A percentile compares a stretch with the other conserved stretches of the same genome.
Evolutionary conservation across 2,888 invertebrate species (phyloP).

Genomic region (Pecten maximus): DNA sequence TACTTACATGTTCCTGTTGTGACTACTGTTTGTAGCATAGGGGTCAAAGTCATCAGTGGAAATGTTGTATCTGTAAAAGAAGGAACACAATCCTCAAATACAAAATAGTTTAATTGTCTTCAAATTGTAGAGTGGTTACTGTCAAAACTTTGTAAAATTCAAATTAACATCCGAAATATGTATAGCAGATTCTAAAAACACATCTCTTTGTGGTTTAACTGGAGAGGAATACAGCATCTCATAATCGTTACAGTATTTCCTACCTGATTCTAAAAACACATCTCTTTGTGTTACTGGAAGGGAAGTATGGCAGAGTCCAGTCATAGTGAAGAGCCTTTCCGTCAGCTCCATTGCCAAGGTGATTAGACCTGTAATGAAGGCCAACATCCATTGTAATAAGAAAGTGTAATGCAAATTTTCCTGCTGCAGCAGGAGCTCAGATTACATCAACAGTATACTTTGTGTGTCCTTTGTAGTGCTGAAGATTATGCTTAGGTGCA

Average conservation of each 20-base stretch:
- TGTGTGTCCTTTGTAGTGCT: too few species aligned
- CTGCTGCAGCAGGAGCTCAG: too few species aligned
- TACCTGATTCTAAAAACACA: constrained; percentile 81
- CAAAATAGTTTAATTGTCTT: background rate
- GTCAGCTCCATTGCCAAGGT: constrained; percentile 79
- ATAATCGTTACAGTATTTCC: background rate
- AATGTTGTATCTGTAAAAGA: constrained; percentile 79
- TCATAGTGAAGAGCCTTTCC: constrained; percentile 73
- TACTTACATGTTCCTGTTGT: constrained; percentile 75
- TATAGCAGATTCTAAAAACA: too few species aligned
- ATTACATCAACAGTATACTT: too few species aligned
- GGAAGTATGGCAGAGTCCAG: constrained; percentile 82
- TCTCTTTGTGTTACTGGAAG: constrained; percentile 76
- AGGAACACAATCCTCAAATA: background rate
- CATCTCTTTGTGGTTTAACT: too few species aligned
- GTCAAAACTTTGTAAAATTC: background rate
- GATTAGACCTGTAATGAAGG: constrained; percentile 79
- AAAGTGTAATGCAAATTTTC: too few species aligned
- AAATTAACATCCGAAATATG: too few species aligned
- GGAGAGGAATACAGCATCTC: background rate
- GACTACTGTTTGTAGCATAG: constrained; percentile 72
- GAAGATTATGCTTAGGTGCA: too few species aligned
- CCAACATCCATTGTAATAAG: background rate
- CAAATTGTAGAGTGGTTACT: background rate
- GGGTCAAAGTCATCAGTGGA: constrained; percentile 82